Evolutionary conservation across 2,797 vertebrate genomes (phyloP).

Genomic region (Scyliorhinus canicula): DNA sequence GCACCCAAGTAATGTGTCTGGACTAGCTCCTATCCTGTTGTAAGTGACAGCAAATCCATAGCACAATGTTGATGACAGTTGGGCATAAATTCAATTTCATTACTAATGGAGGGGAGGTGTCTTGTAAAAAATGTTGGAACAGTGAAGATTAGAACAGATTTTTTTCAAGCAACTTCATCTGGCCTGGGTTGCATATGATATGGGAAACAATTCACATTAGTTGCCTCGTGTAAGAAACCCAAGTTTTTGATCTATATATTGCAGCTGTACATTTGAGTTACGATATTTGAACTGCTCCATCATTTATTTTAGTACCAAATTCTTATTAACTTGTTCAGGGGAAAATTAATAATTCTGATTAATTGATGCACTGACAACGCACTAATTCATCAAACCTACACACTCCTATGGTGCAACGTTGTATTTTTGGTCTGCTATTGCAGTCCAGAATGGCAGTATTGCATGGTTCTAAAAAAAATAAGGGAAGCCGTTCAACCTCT

Average conservation of each 20-base stretch:
- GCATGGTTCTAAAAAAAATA: background rate
- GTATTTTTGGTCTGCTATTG: background rate
- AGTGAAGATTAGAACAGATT: background rate
- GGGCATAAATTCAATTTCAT: background rate
- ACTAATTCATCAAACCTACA: background rate
- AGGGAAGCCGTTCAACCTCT: background rate
- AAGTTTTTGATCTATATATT: background rate
- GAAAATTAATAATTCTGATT: background rate
- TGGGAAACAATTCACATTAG: background rate
- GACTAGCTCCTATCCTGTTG: background rate
- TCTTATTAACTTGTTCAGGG: background rate
- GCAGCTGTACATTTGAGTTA: background rate
- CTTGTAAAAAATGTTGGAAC: background rate
- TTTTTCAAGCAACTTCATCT: background rate
- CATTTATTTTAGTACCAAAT: background rate
- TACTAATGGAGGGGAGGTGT: background rate
- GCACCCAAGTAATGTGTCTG: background rate
- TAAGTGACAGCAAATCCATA: background rate
- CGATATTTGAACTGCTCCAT: background rate
- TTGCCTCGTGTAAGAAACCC: background rate
- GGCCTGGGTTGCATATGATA: background rate
- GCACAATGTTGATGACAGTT: background rate
- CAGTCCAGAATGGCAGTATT: background rate
- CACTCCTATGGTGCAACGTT: background rate
- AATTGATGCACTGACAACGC: background rate